Evolutionary conservation across 2,888 invertebrate species (phyloP).

Genomic region (Sminthurinus aureus): DNA sequence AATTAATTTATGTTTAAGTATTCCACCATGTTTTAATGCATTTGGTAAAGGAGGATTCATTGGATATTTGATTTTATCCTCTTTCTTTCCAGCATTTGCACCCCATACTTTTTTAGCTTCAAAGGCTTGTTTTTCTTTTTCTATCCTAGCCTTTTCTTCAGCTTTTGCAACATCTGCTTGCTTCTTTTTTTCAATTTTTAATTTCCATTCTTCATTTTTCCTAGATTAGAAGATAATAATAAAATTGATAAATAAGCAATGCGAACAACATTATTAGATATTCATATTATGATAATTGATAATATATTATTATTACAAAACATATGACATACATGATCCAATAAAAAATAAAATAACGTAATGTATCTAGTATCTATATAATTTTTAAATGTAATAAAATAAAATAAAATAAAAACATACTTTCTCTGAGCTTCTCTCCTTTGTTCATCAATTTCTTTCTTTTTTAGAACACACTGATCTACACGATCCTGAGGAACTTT

Average conservation of each 20-base stretch:
- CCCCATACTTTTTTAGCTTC: conserved; percentile 25
- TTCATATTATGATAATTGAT: not conserved
- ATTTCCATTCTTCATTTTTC: conserved; percentile 51
- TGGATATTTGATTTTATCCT: not conserved
- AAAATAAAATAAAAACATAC: conserved; percentile 31
- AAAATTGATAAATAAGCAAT: not conserved
- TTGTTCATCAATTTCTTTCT: conserved; percentile 41
- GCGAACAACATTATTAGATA: not conserved
- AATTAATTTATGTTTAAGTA: not conserved
- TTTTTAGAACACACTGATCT: conserved; percentile 34
- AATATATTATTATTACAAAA: not conserved
- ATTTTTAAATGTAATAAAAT: not conserved
- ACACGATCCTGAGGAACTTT: not conserved
- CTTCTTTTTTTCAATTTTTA: conserved; percentile 48
- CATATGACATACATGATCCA: not conserved
- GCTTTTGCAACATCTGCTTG: conserved; percentile 41
- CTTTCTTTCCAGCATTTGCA: conserved; percentile 4
- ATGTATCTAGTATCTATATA: not conserved
- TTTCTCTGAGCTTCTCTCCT: conserved; percentile 44
- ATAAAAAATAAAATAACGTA: no score
- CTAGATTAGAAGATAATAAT: conserved; percentile 32
- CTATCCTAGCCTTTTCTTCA: not conserved
- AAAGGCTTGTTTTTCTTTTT: conserved; percentile 23
- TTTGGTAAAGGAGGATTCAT: not conserved
- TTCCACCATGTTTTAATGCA: not conserved